Evolutionary conservation across 2,797 vertebrate species (phyloP), one percentile per base, ranked within the genome.

Genomic region (Sciurus carolinensis): DNA sequence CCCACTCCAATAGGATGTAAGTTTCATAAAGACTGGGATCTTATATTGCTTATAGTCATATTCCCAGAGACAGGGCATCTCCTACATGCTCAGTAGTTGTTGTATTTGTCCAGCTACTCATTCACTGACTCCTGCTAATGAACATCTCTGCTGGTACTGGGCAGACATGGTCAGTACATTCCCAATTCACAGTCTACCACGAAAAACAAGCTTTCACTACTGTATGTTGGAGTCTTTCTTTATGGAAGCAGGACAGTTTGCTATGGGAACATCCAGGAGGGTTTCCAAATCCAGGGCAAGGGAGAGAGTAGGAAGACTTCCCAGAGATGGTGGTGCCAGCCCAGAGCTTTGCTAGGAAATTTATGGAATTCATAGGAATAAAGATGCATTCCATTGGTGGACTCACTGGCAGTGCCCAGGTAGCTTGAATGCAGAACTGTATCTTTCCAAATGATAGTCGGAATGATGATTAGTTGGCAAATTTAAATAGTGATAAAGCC

Each of bases 371-470:
- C 86, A 5, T n/a, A 57, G 64, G 0, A 80, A 4, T 42, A 83
- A 33, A 76, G 28, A 22, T 18, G n/a, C 5, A 20, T 24, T 64
- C 30, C 36, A 33, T n/a, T 39, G 18, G 18, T n/a, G n/a, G 47
- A n/a, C 59, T 90, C 67, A 18, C 8, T 64, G 86, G 67, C 13
- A 20, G 17, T 77, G 57, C 76, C 42, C 57, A 82, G 75, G 66
- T 54, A 71, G n/a, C 67, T 57, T 73, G 33, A 92, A 81, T 47
- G 42, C 22, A 86, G 59, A 95, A 80, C 59, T 97, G 9, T 59
- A 59, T 95, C 96, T 96, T 96, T 94, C 84, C 87, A 64, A 89
- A 84, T 93, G 82, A 91, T 69, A 66, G 84, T 85, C 62, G 62
- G 24, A 71, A 47, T 69, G 79, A n/a, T 80, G 72, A 76, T 94